Conservation (phyloP, 2,797 vertebrate genomes). For the Sitta carolinensis region DNA sequence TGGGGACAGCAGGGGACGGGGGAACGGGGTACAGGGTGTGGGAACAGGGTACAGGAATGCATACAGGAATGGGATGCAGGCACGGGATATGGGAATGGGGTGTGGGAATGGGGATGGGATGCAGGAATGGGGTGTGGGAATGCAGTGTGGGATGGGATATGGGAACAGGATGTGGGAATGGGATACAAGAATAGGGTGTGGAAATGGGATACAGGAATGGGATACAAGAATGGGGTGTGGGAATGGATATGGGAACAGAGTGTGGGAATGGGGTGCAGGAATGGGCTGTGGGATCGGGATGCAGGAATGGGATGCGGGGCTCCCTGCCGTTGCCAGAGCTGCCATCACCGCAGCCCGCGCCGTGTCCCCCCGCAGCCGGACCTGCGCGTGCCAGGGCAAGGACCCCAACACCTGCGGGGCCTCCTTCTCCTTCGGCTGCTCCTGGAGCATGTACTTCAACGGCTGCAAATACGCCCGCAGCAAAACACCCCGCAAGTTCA, state of each 20-base stretch:
- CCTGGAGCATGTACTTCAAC: constrained; percentile 99
- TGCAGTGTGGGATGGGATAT: no score
- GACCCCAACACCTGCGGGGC: constrained; percentile 90
- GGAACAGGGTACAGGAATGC: neutral
- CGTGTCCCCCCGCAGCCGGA: constrained; percentile 80
- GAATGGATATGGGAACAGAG: neutral
- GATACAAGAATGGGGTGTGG: neutral
- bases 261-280: neutral
- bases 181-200: neutral
- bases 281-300: fast-evolving
- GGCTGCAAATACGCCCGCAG: constrained; percentile 98
- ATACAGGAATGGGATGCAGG: no score
- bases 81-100: no score
- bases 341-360: fast-evolving
- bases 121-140: no score
- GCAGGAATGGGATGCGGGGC: neutral
- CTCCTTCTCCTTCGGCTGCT: constrained; percentile 97
- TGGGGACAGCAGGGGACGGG: no score
- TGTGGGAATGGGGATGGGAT: no score
- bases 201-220: neutral
- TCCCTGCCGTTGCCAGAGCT: neutral
- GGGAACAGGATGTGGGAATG: neutral
- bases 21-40: neutral
- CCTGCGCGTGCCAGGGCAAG: constrained; percentile 96
- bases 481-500: constrained; percentile 95